Percentiles rank a stretch among this genome's conserved stretches.
These are phyloP conservation scores for Steatornis caripensis DNA, from an alignment of 2,113 vertebrate species.

Conservation along the genomic window DNA sequence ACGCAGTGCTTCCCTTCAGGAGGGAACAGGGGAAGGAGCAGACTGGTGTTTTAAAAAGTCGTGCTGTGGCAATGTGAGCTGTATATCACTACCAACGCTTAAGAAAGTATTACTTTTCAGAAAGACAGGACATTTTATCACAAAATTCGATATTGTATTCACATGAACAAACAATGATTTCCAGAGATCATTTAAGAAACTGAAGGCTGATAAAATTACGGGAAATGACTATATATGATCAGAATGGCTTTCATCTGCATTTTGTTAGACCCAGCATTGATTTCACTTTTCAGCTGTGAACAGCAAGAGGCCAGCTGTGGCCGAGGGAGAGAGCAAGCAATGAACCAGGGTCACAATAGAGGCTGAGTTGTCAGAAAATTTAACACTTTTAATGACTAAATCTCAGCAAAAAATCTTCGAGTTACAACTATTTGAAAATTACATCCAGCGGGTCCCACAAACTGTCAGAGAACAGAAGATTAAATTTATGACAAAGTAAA, in stretches of 20 bases:
- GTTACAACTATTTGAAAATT: conserved; percentile 64
- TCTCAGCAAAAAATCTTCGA: conserved; percentile 29
- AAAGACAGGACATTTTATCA: conserved; percentile 61
- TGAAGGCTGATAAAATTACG: conserved; percentile 80
- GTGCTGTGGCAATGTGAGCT: not conserved
- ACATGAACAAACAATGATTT: conserved; percentile 70
- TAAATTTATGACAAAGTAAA: conserved; percentile 71
- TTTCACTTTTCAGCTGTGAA: conserved; percentile 79
- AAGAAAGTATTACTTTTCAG: conserved; percentile 60
- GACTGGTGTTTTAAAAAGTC: not conserved
- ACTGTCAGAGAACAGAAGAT: conserved; percentile 63
- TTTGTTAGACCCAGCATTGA: conserved; percentile 76
- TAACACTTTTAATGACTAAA: conserved; percentile 65
- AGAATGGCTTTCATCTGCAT: conserved; percentile 82
- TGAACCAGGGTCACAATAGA: conserved; percentile 63
- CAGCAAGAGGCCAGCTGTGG: conserved; percentile 80
- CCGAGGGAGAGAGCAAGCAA: conserved; percentile 64
- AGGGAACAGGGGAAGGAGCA: not conserved
- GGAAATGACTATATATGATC: conserved; percentile 77
- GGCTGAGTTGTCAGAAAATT: conserved; percentile 62
- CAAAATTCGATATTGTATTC: conserved; percentile 62
- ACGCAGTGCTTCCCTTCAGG: not conserved
- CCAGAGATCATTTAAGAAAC: conserved; percentile 73
- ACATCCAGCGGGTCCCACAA: conserved; percentile 50
- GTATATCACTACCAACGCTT: not conserved